These are phyloP conservation scores for Mormyrus proboscirostris DNA, from an alignment of 2,797 vertebrate species.

Conservation along the genomic window DNA sequence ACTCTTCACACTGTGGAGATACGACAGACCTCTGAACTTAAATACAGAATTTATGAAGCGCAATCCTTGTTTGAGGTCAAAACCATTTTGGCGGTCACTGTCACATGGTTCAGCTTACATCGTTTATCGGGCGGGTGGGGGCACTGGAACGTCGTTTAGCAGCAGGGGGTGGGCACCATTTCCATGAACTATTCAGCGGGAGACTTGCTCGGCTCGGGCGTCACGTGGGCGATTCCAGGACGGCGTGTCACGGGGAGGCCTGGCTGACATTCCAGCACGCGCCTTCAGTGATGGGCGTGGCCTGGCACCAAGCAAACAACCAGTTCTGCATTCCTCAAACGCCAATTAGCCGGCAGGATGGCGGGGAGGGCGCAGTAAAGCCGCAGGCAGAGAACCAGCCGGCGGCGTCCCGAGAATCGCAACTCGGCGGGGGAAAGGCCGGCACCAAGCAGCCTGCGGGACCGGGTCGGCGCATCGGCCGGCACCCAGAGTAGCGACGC, in stretches of 20 bases:
- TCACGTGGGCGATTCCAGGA: neutral
- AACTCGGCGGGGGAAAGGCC: neutral
- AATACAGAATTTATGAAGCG: neutral
- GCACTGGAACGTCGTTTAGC: neutral
- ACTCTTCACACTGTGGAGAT: neutral
- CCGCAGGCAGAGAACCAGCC: conserved; percentile 39
- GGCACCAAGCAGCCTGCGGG: neutral
- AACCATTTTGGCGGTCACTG: neutral
- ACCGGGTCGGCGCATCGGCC: neutral
- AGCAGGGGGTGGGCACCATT: neutral
- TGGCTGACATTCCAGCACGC: neutral
- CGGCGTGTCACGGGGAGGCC: neutral
- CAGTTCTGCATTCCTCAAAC: conserved; percentile 37
- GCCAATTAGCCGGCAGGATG: conserved; percentile 27
- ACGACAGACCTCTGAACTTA: neutral
- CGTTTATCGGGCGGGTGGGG: neutral
- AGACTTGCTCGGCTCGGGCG: neutral
- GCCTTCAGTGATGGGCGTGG: neutral
- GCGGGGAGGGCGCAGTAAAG: conserved; percentile 22
- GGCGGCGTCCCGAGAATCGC: conserved; percentile 29
- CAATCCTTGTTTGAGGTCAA: neutral
- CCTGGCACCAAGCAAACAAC: conserved; percentile 26
- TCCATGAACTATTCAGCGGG: neutral
- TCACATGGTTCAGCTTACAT: neutral
- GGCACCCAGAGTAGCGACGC: neutral